These are phyloP conservation scores for Caprella mutica DNA, from an alignment of 2,888 invertebrate genomes.

Conservation along the genomic window DNA sequence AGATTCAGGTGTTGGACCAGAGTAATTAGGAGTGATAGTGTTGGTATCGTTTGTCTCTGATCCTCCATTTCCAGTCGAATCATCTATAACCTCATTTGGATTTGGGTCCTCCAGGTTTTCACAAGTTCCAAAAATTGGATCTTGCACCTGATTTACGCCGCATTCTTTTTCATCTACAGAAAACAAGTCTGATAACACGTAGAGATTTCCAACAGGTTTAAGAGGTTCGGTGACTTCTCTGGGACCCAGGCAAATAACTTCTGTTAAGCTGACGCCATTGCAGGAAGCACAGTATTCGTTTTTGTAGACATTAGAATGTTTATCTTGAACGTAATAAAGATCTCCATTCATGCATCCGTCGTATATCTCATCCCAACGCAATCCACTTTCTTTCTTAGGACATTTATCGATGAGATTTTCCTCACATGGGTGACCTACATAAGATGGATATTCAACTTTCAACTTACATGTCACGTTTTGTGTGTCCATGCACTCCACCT, in stretches of 20 bases:
- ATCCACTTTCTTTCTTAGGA: background rate
- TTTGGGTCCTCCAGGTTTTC: too few species aligned
- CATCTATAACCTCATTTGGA: too few species aligned
- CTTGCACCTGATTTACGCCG: too few species aligned
- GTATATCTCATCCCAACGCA: background rate
- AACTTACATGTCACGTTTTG: slow-evolving; percentile 1
- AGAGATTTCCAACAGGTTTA: too few species aligned
- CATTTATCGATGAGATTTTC: background rate
- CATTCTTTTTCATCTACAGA: too few species aligned
- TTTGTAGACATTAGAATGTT: slow-evolving; percentile 1
- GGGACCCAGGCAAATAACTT: background rate
- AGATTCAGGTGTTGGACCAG: slow-evolving; percentile 8
- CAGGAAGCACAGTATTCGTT: background rate
- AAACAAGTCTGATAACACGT: too few species aligned
- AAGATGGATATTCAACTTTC: background rate
- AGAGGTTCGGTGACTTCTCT: too few species aligned
- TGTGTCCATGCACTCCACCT: background rate
- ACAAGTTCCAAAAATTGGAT: too few species aligned
- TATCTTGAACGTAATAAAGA: slow-evolving; percentile 1
- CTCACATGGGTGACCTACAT: background rate
- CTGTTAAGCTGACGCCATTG: background rate
- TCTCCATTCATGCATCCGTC: background rate
- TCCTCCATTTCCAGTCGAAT: too few species aligned
- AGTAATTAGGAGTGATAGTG: too few species aligned
- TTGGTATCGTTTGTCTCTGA: too few species aligned